phyloP scores from a whole-genome alignment of 2,113 vertebrate genomes.

The Aldabrachelys gigantea region DNA sequence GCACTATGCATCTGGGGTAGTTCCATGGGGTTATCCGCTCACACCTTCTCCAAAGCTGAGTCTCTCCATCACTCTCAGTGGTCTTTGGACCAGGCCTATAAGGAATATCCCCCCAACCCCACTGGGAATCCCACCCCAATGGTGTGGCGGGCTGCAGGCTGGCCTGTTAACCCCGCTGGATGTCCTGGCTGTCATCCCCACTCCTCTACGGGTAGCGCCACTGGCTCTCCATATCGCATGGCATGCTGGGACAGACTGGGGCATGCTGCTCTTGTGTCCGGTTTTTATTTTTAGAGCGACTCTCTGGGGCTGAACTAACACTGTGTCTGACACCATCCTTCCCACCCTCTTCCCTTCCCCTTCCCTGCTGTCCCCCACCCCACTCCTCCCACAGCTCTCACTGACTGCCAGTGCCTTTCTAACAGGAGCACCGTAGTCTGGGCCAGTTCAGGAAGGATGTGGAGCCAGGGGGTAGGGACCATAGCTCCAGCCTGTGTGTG shows the following conservation, averaged over 20 bases:
- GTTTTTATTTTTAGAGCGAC: constrained; percentile 10
- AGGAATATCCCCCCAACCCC: neutral
- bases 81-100: neutral
- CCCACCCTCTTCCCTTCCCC: neutral
- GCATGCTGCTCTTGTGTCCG: constrained; percentile 4
- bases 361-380: neutral
- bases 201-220: constrained; percentile 6
- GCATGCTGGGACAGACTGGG: constrained; percentile 47
- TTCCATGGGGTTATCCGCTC: neutral
- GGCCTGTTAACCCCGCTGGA: neutral
- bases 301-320: constrained; percentile 74
- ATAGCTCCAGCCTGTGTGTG: neutral
- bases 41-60: neutral
- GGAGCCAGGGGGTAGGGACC: neutral
- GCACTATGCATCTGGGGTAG: neutral
- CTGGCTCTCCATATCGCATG: constrained; percentile 59
- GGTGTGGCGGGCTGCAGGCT: constrained; percentile 14
- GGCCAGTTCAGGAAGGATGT: constrained; percentile 1
- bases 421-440: constrained; percentile 41
- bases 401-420: constrained; percentile 37
- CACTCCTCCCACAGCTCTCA: constrained; percentile 63
- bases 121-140: neutral
- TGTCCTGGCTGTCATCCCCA: constrained; percentile 13
- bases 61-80: neutral
- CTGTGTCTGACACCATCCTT: constrained; percentile 64